Conservation (phyloP, 92 coral and sea anemone genomes). For the Palythoa caribaeorum region DNA sequence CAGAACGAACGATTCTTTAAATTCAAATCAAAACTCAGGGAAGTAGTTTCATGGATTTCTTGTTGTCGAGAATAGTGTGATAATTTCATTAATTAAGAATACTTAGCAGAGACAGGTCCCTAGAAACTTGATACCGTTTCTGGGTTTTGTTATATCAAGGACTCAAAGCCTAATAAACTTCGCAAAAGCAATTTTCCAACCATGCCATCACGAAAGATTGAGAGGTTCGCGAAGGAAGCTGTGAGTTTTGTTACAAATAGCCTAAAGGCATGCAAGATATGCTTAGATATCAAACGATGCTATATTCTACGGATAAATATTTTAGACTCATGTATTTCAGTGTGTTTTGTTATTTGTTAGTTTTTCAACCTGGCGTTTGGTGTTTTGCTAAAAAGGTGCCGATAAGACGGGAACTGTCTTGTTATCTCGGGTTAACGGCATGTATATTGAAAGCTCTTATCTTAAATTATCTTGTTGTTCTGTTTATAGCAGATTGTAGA, state of each 20-base stretch:
- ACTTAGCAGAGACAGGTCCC: conserved; percentile 32
- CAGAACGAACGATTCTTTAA: background rate
- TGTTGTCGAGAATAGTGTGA: conserved; percentile 53
- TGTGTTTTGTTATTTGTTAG: background rate
- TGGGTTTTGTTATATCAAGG: conserved; percentile 1
- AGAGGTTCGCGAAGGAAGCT: conserved; percentile 11
- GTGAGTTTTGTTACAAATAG: background rate
- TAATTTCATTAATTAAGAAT: conserved; percentile 65
- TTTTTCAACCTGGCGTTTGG: conserved; percentile 32
- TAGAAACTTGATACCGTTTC: conserved; percentile 25
- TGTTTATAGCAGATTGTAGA: conserved; percentile 40
- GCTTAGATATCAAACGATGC: background rate
- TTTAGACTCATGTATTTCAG: conserved; percentile 5
- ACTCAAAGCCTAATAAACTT: conserved; percentile 16
- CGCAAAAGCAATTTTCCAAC: conserved; percentile 7
- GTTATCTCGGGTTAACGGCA: conserved; percentile 34
- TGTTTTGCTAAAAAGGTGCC: conserved; percentile 56
- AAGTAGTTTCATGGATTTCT: background rate
- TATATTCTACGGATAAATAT: background rate
- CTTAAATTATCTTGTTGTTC: conserved; percentile 47
- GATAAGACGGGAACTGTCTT: conserved; percentile 39
- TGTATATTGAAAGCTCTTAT: conserved; percentile 24
- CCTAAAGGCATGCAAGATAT: background rate
- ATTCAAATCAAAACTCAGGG: background rate
- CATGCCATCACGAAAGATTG: conserved; percentile 39